Evolutionary conservation across 2,797 vertebrate genomes (phyloP).

Genomic region (Gambelia wislizenii): DNA sequence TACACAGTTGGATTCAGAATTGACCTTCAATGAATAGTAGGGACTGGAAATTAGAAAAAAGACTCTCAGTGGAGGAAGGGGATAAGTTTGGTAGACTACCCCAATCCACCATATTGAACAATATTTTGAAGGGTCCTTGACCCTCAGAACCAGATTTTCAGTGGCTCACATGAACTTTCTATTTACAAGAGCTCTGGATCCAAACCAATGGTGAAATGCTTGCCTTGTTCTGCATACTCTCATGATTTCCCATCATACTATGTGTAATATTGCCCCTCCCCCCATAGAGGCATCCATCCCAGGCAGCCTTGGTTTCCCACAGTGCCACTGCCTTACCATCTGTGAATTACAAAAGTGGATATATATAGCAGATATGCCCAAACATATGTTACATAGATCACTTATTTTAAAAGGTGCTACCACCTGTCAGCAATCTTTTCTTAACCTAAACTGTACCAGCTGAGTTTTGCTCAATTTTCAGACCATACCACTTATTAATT

Average conservation of each 20-base stretch:
- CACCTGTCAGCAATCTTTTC: slow-evolving; percentile 10
- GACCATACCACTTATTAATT: neutral
- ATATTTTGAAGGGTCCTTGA: neutral
- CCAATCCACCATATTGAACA: neutral
- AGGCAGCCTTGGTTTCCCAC: neutral
- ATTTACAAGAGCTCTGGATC: neutral
- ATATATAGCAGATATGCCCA: slow-evolving; percentile 3
- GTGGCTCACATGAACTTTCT: neutral
- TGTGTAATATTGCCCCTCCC: neutral
- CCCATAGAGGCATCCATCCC: neutral
- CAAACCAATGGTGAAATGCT: neutral
- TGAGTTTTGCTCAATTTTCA: neutral
- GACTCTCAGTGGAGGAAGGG: neutral
- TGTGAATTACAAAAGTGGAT: slow-evolving; percentile 24
- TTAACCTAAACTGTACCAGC: neutral
- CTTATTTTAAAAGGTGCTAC: neutral
- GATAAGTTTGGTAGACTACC: neutral
- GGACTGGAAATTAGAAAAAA: neutral
- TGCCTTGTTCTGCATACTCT: neutral
- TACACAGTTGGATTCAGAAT: neutral
- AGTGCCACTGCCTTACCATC: neutral
- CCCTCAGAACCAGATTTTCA: neutral
- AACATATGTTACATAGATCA: slow-evolving; percentile 6
- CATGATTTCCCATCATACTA: neutral
- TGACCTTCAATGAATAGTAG: neutral